Evolutionary conservation across 2,113 vertebrate species (phyloP).

Genomic region (Oncorhynchus mykiss): DNA sequence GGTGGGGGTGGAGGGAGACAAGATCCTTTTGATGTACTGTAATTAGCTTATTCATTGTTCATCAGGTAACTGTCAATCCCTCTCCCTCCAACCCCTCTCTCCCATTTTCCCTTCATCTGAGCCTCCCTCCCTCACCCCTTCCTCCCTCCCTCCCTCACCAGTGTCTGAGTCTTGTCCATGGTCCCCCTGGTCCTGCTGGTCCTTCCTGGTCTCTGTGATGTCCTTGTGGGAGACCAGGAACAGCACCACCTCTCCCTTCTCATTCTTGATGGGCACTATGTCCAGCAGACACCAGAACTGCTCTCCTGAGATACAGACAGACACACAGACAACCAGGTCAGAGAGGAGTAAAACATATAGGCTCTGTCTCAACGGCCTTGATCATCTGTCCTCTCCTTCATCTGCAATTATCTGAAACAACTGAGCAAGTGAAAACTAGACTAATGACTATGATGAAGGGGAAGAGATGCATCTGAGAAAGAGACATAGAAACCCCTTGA

Average conservation of each 20-base stretch:
- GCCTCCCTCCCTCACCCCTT: no score
- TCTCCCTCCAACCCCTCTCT: no score
- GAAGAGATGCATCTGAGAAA: no score
- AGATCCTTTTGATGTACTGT: background rate
- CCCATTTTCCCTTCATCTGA: background rate
- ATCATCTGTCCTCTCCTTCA: no score
- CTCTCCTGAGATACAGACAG: slow-evolving; percentile 65
- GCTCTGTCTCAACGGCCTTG: background rate
- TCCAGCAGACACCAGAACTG: slow-evolving; percentile 90
- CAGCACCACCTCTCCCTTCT: slow-evolving; percentile 89
- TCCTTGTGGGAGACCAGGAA: slow-evolving; percentile 91
- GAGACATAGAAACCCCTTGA: no score
- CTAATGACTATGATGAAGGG: no score
- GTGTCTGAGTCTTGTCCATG: slow-evolving; percentile 74
- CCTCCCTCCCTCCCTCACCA: slow-evolving; percentile 64
- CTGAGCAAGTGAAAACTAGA: background rate
- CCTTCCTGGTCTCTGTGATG: slow-evolving; percentile 83
- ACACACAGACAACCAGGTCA: background rate
- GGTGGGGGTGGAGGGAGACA: background rate
- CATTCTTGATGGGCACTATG: slow-evolving; percentile 91
- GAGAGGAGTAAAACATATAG: background rate
- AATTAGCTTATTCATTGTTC: no score
- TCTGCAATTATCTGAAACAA: no score
- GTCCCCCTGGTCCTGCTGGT: slow-evolving; percentile 55
- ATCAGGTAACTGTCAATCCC: background rate